Conservation (phyloP, 1,140 invertebrate species). For the Drosophila mojavensis region DNA sequence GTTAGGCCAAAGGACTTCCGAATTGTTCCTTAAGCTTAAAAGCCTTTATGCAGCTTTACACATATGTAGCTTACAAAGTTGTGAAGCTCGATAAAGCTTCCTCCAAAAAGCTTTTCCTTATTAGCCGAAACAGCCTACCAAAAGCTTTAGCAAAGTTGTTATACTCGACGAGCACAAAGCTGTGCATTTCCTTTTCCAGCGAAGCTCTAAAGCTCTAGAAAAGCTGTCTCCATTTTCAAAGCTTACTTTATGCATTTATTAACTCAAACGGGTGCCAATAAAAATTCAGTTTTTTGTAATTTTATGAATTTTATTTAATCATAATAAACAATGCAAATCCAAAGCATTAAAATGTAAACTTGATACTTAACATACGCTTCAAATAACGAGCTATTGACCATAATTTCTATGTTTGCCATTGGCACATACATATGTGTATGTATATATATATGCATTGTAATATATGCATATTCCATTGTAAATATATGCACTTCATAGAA, state of each 20-base stretch:
- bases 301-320: constrained; percentile 48
- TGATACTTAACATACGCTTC: constrained; percentile 32
- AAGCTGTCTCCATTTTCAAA: neutral
- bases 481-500: constrained; percentile 69
- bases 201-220: neutral
- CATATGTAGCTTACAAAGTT: neutral
- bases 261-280: no score
- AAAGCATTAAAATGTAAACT: constrained; percentile 74
- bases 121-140: no score
- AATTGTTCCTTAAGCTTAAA: neutral
- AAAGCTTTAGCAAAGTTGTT: constrained; percentile 1
- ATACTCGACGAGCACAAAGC: neutral
- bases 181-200: neutral
- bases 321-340: constrained; percentile 77
- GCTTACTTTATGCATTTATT: neutral
- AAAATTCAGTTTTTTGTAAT: neutral
- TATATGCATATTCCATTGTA: constrained; percentile 41
- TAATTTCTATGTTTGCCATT: constrained; percentile 19
- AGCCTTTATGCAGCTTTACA: neutral
- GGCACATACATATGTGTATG: neutral
- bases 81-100: neutral
- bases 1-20: neutral
- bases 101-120: no score
- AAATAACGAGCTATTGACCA: constrained; percentile 28
- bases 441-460: neutral